These are phyloP conservation scores for Nasonia giraulti DNA, from an alignment of 1,140 invertebrate genomes.

Conservation along the genomic window DNA sequence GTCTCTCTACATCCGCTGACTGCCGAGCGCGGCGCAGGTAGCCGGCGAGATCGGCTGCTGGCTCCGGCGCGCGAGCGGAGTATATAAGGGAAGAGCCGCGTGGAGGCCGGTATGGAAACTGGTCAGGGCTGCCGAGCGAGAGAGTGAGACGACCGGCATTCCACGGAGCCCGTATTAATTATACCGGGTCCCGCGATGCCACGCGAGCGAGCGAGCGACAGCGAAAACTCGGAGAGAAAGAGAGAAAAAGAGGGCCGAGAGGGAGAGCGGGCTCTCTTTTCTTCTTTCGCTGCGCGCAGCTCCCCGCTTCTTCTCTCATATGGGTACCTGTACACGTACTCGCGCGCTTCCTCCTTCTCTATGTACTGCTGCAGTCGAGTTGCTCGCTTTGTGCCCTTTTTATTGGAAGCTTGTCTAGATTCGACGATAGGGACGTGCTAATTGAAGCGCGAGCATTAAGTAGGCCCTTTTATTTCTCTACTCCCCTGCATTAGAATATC, in stretches of 20 bases:
- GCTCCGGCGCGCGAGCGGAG: conserved; percentile 20
- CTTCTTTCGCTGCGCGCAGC: not conserved
- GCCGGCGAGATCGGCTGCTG: too few relatives aligned
- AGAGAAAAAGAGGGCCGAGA: not conserved
- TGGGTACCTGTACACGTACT: not conserved
- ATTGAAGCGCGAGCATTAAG: conserved; percentile 30
- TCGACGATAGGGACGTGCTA: conserved; percentile 28
- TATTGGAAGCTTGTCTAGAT: conserved; percentile 24
- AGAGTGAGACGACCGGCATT: conserved; percentile 72
- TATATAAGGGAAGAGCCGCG: conserved; percentile 45
- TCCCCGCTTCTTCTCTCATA: not conserved
- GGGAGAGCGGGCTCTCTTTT: not conserved
- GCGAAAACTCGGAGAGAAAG: conserved; percentile 32
- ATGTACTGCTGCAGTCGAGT: not conserved
- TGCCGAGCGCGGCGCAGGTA: conserved; percentile 40
- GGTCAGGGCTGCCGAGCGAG: conserved; percentile 50
- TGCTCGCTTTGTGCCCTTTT: not conserved
- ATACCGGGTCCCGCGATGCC: conserved; percentile 67
- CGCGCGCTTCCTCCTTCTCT: conserved; percentile 37
- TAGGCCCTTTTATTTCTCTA: not conserved
- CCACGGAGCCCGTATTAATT: conserved; percentile 73
- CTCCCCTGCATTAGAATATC: not conserved
- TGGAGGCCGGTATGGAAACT: conserved; percentile 53
- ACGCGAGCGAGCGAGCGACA: conserved; percentile 62
- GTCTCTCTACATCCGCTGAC: not conserved